These are phyloP conservation scores for Lophius americanus DNA, from an alignment of 2,797 vertebrate genomes.

Conservation along the genomic window DNA sequence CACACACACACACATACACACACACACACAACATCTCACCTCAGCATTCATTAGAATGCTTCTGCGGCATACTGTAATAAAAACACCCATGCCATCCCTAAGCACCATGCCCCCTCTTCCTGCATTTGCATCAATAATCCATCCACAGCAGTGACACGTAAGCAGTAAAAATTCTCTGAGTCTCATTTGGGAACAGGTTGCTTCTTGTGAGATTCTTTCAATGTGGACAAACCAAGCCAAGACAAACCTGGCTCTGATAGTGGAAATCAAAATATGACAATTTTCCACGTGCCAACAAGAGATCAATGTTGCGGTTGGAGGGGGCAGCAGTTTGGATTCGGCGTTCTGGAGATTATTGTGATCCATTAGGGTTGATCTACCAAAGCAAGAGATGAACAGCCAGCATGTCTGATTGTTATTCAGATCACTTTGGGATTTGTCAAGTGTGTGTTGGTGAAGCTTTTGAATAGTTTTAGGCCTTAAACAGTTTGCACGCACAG, in stretches of 20 bases:
- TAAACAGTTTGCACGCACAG: conserved; percentile 36
- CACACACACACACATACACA: conserved; percentile 14
- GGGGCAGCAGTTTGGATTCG: conserved; percentile 45
- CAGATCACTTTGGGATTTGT: conserved; percentile 57
- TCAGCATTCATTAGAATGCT: conserved; percentile 60
- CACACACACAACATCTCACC: conserved; percentile 29
- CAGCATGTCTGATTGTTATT: conserved; percentile 66
- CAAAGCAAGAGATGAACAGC: conserved; percentile 66
- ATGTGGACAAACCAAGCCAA: conserved; percentile 24
- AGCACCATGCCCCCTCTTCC: conserved; percentile 19
- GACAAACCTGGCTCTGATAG: conserved; percentile 49
- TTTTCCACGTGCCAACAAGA: conserved; percentile 33
- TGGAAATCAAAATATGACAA: conserved; percentile 51
- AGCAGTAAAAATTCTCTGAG: conserved; percentile 30
- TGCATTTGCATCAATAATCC: conserved; percentile 41
- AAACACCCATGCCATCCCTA: conserved; percentile 49
- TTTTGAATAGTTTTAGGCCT: conserved; percentile 47
- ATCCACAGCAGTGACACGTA: conserved; percentile 33
- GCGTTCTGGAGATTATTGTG: conserved; percentile 62
- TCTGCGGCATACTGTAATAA: conserved; percentile 53
- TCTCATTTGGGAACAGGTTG: conserved; percentile 45
- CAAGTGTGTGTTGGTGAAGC: conserved; percentile 59
- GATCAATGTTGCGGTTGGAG: conserved; percentile 49
- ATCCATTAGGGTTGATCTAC: conserved; percentile 72
- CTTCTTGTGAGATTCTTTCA: conserved; percentile 18